Conservation (phyloP, 2,113 vertebrate genomes). For the Poeciliopsis occidentalis region DNA sequence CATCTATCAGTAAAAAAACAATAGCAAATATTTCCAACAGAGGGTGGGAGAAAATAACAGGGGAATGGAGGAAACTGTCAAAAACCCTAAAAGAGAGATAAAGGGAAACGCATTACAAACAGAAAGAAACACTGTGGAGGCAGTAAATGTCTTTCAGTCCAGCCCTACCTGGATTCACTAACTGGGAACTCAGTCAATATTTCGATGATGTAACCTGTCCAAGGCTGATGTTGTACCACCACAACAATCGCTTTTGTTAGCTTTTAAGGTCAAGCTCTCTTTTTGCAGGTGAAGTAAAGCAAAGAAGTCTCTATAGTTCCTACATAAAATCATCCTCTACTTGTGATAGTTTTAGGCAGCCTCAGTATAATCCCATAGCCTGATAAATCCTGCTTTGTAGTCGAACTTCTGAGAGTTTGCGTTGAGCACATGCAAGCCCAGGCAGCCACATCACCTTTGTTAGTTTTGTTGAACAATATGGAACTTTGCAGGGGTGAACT, state of each 20-base stretch:
- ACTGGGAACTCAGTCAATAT: slow-evolving; percentile 28
- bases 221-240: slow-evolving; percentile 39
- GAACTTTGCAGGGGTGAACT: no score
- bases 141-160: slow-evolving; percentile 61
- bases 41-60: neutral
- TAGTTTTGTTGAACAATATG: no score
- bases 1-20: slow-evolving; percentile 36
- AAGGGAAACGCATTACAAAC: slow-evolving; percentile 14
- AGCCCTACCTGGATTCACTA: slow-evolving; percentile 30
- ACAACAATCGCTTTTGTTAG: slow-evolving; percentile 1
- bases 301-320: neutral
- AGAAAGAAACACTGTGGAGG: slow-evolving; percentile 41
- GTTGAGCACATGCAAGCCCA: no score
- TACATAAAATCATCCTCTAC: neutral
- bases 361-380: no score
- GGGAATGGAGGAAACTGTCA: slow-evolving; percentile 1
- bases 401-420: no score
- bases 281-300: neutral
- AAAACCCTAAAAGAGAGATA: slow-evolving; percentile 34
- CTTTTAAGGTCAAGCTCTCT: no score
- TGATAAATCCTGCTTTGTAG: no score
- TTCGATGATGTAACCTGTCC: slow-evolving; percentile 33
- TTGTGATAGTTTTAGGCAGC: neutral
- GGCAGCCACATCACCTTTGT: no score
- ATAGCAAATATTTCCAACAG: slow-evolving; percentile 27